Conservation (phyloP, 2,888 invertebrate genomes). For the Dastarcus helophoroides region DNA sequence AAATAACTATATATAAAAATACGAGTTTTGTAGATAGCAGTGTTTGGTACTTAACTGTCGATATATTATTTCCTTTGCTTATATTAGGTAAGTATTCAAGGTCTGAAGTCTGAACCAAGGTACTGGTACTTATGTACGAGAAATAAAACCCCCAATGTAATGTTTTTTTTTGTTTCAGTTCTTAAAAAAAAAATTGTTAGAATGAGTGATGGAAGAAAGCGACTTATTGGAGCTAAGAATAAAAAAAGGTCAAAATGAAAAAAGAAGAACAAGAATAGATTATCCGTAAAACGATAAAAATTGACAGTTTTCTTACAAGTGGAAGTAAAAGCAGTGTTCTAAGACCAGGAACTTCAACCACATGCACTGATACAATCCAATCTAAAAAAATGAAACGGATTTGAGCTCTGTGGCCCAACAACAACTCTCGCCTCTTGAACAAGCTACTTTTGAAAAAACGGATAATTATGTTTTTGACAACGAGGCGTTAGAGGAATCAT, state of each 20-base stretch:
- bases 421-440: conserved; percentile 13
- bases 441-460: conserved; percentile 13
- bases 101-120: conserved; percentile 4
- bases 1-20: no score
- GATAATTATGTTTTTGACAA: conserved; percentile 15
- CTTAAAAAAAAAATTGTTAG: conserved; percentile 11
- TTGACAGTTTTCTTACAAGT: conserved; percentile 11
- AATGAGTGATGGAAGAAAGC: conserved; percentile 12
- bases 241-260: conserved; percentile 12
- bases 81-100: conserved; percentile 1
- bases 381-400: conserved; percentile 7
- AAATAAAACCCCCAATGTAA: no score
- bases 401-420: conserved; percentile 5
- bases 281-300: conserved; percentile 9
- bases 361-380: conserved; percentile 6
- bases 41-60: not conserved
- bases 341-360: conserved; percentile 5
- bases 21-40: no score
- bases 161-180: conserved; percentile 12
- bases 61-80: conserved; percentile 2
- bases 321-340: conserved; percentile 8
- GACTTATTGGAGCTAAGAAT: conserved; percentile 12
- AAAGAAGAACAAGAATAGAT: conserved; percentile 7
- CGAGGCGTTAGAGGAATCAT: conserved; percentile 10
- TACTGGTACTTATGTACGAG: no score